Evolutionary conservation across 2,797 vertebrate genomes (phyloP).

Genomic region (Tauraco hartlaubi): DNA sequence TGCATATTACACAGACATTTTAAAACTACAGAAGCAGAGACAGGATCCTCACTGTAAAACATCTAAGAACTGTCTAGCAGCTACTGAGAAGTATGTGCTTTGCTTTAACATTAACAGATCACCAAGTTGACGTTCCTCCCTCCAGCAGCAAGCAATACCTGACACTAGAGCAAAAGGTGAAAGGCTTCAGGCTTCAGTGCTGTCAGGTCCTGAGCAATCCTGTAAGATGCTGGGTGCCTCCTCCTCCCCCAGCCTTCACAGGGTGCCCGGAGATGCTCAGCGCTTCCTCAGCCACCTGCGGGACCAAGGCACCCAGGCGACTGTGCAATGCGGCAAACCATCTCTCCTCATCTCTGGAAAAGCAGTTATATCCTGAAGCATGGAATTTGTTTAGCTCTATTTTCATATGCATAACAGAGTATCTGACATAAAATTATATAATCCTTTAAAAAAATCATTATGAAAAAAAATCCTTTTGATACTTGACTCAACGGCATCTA

Average conservation of each 20-base stretch:
- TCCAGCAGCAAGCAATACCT: not conserved
- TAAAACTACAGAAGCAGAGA: not conserved
- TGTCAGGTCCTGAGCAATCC: not conserved
- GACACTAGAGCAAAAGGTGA: not conserved
- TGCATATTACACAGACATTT: not conserved
- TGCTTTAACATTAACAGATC: not conserved
- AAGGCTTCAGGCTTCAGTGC: not conserved
- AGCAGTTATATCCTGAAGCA: not conserved
- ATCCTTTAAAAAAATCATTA: not conserved
- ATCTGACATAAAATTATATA: conserved; percentile 39
- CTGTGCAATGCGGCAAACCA: not conserved
- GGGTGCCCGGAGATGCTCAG: not conserved
- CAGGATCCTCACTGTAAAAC: not conserved
- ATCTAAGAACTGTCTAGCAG: not conserved
- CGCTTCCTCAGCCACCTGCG: not conserved
- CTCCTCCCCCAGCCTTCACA: not conserved
- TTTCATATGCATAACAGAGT: not conserved
- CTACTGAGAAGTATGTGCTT: not conserved
- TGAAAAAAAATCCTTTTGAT: not conserved
- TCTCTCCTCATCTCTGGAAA: not conserved
- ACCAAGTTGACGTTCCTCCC: not conserved
- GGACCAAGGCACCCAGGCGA: not conserved
- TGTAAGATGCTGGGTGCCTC: not conserved
- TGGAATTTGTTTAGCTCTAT: not conserved
- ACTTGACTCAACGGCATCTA: not conserved